Conservation (phyloP, 2,888 invertebrate species). For the Euspilapteryx auroguttella region DNA sequence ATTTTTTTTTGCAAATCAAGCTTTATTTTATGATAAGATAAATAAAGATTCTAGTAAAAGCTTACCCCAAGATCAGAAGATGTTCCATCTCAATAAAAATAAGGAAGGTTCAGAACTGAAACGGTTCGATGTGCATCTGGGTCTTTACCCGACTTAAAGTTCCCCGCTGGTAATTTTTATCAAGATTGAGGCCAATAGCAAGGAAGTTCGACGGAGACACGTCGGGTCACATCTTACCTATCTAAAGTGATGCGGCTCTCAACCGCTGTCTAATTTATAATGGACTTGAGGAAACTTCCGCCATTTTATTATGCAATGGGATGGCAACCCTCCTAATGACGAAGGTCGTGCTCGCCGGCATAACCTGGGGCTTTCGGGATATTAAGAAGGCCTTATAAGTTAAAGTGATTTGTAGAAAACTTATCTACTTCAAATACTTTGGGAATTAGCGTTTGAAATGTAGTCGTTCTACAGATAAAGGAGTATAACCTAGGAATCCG, state of each 20-base stretch:
- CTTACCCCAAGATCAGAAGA: too few relatives aligned
- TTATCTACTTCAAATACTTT: not conserved
- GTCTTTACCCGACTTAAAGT: conserved; percentile 39
- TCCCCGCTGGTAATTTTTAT: conserved; percentile 55
- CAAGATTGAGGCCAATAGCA: conserved; percentile 47
- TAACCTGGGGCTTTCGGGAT: conserved; percentile 40
- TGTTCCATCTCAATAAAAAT: too few relatives aligned
- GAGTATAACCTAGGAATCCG: too few relatives aligned
- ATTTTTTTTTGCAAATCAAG: too few relatives aligned
- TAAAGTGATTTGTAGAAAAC: conserved; percentile 2
- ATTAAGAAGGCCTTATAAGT: conserved; percentile 35
- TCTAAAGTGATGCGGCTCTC: conserved; percentile 58
- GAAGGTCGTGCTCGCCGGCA: conserved; percentile 43
- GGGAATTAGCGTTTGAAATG: conserved; percentile 5
- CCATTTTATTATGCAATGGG: conserved; percentile 62
- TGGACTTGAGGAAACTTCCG: conserved; percentile 59
- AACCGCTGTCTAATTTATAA: conserved; percentile 60
- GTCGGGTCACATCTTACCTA: conserved; percentile 58
- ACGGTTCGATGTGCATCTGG: conserved; percentile 27
- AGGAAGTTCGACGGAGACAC: conserved; percentile 45
- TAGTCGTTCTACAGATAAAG: not conserved
- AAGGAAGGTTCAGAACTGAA: too few relatives aligned
- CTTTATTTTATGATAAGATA: too few relatives aligned
- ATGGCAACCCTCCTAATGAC: conserved; percentile 57
- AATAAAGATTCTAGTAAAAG: too few relatives aligned